Evolutionary conservation across 2,888 invertebrate species (phyloP).

Genomic region (Sepioteuthis lessoniana): DNA sequence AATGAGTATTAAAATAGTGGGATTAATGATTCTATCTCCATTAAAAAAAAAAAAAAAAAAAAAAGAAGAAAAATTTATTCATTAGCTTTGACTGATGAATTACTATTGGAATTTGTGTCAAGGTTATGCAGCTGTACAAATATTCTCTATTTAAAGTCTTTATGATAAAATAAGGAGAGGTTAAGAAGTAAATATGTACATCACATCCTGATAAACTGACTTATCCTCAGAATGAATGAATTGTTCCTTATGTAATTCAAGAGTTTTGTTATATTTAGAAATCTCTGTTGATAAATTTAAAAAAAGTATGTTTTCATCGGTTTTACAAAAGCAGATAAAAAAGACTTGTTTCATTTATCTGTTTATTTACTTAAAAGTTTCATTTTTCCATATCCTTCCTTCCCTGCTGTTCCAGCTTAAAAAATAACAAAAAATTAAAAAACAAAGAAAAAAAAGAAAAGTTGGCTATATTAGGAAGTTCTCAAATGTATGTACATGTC

Average conservation of each 20-base stretch:
- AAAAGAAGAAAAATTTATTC: too few species aligned
- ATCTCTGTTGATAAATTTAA: background rate
- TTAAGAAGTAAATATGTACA: background rate
- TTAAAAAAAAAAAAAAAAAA: too few species aligned
- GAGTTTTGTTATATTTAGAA: background rate
- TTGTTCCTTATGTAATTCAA: constrained; percentile 6
- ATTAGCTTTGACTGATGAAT: too few species aligned
- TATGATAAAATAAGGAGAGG: background rate
- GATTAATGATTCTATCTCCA: too few species aligned
- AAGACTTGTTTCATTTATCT: background rate
- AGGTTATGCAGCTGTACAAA: too few species aligned
- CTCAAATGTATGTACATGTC: background rate
- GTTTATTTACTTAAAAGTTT: background rate
- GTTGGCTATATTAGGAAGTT: background rate
- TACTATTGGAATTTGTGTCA: too few species aligned
- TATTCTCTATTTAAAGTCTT: too few species aligned
- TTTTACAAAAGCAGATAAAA: background rate
- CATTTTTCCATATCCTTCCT: background rate
- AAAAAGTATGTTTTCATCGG: background rate
- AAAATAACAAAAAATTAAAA: background rate
- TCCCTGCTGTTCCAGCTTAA: background rate
- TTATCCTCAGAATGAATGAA: background rate
- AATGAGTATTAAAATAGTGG: too few species aligned
- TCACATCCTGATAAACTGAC: background rate
- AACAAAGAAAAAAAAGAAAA: too few species aligned